Conservation (phyloP, 2,113 vertebrate species). For the Amia ocellicauda region DNA sequence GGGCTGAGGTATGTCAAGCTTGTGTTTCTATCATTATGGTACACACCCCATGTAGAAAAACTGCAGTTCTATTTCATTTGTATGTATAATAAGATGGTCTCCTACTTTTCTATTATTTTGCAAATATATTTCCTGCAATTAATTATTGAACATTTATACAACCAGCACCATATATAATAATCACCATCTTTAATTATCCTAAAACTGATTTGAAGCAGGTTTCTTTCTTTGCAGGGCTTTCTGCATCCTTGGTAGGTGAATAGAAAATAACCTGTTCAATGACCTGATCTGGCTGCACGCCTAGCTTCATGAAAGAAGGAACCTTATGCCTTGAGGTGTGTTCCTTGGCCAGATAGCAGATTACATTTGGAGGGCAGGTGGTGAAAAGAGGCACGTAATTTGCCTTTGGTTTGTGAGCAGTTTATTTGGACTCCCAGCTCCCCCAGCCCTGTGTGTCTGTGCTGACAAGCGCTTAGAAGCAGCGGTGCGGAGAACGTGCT, state of each 20-base stretch:
- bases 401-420: background rate
- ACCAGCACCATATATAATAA: too few relatives aligned
- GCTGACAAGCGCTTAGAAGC: background rate
- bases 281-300: background rate
- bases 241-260: background rate
- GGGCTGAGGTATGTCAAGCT: too few relatives aligned
- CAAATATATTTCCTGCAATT: too few relatives aligned
- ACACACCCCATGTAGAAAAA: too few relatives aligned
- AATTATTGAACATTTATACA: too few relatives aligned
- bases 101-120: too few relatives aligned
- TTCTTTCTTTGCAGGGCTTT: background rate
- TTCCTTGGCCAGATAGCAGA: background rate
- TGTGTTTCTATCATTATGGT: too few relatives aligned
- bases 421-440: background rate
- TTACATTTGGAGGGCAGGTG: background rate
- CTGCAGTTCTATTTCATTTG: too few relatives aligned
- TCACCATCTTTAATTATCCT: too few relatives aligned
- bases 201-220: background rate
- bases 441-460: background rate
- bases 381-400: background rate
- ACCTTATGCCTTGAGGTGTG: background rate
- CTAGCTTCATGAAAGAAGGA: background rate
- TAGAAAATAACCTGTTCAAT: background rate
- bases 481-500: background rate
- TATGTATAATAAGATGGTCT: too few relatives aligned